These are phyloP conservation scores for Drosophila kikkawai DNA, from an alignment of 1,140 invertebrate genomes.

Conservation along the genomic window DNA sequence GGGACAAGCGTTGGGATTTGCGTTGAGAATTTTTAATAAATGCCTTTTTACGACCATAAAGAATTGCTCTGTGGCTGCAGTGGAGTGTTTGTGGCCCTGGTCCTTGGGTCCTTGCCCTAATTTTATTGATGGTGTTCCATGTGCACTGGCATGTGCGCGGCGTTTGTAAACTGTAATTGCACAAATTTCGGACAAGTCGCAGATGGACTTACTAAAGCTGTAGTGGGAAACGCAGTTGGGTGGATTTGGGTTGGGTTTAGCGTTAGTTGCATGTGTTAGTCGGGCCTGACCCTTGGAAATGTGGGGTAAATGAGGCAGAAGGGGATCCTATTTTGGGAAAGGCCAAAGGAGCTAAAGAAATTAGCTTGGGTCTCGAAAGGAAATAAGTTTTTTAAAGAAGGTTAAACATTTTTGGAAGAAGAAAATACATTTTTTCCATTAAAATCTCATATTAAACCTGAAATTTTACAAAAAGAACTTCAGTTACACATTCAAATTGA, in stretches of 20 bases:
- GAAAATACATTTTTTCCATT: background rate
- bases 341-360: background rate
- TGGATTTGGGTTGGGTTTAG: constrained; percentile 19
- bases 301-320: constrained; percentile 14
- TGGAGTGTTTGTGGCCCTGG: constrained; percentile 14
- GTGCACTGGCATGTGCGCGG: constrained; percentile 71
- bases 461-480: background rate
- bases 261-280: constrained; percentile 22
- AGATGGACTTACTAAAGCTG: constrained; percentile 25
- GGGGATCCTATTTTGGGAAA: background rate
- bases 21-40: constrained; percentile 82
- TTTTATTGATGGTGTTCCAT: constrained; percentile 81
- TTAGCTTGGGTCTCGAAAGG: background rate
- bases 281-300: background rate
- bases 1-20: constrained; percentile 64
- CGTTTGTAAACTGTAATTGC: constrained; percentile 78
- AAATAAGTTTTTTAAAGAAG: background rate
- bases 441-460: background rate
- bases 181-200: constrained; percentile 45
- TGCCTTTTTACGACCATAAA: constrained; percentile 70
- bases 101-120: constrained; percentile 64
- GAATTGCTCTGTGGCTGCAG: constrained; percentile 48
- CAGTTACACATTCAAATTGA: background rate
- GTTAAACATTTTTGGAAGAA: background rate
- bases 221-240: constrained; percentile 16